phyloP scores from a whole-genome alignment of 2,888 invertebrate genomes.

The Smittia aterrima region DNA sequence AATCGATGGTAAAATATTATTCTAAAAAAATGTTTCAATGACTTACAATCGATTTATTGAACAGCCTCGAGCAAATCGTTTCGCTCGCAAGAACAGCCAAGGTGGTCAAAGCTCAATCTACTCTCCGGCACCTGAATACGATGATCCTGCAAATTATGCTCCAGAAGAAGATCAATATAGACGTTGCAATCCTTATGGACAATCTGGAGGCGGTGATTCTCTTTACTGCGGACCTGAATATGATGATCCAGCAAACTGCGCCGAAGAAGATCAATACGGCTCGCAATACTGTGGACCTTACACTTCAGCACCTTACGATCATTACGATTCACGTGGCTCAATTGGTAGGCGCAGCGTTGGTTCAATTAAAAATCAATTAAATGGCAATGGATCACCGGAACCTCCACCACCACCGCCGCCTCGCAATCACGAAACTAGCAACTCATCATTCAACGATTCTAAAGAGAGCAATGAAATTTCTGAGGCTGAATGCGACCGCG shows the following conservation, averaged over 20 bases:
- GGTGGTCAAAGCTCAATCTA: constrained; percentile 81
- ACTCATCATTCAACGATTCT: constrained; percentile 85
- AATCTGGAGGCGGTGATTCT: constrained; percentile 62
- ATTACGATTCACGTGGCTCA: constrained; percentile 83
- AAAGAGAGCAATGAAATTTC: constrained; percentile 93
- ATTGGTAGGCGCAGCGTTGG: constrained; percentile 66
- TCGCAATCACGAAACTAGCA: constrained; percentile 77
- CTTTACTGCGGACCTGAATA: constrained; percentile 74
- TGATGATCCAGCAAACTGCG: constrained; percentile 90
- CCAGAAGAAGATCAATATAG: constrained; percentile 82
- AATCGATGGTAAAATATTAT: constrained; percentile 71
- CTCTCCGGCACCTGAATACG: constrained; percentile 83
- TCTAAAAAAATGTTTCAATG: no score
- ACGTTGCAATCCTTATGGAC: constrained; percentile 70
- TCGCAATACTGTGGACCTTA: constrained; percentile 71
- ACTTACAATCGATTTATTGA: background rate
- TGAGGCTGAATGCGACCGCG: constrained; percentile 88
- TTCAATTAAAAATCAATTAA: constrained; percentile 50
- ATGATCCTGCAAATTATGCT: constrained; percentile 89
- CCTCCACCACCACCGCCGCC: constrained; percentile 70
- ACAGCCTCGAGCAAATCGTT: constrained; percentile 66
- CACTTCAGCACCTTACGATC: constrained; percentile 79
- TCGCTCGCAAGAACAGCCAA: constrained; percentile 71
- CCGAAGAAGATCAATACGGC: constrained; percentile 88
- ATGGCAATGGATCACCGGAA: constrained; percentile 57